Evolutionary conservation across 2,113 vertebrate genomes (phyloP).

Genomic region (Gallinago undulata): DNA sequence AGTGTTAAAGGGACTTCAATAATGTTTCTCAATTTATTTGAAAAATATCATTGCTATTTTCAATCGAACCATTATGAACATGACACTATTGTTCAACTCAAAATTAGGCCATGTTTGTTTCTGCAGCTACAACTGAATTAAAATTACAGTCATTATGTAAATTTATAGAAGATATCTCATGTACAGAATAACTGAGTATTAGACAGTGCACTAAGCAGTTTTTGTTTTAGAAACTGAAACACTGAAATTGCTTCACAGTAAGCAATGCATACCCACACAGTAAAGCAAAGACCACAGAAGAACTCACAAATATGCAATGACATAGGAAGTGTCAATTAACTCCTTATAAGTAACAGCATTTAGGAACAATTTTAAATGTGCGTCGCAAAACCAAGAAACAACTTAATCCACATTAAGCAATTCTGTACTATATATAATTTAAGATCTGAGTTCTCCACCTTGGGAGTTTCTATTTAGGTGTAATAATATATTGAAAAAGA

Average conservation of each 20-base stretch:
- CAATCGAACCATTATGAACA: not conserved
- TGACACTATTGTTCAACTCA: not conserved
- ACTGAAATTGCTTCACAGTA: conserved; percentile 39
- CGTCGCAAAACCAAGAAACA: not conserved
- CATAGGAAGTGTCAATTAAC: conserved; percentile 17
- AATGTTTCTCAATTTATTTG: not conserved
- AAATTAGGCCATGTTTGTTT: not conserved
- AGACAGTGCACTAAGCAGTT: not conserved
- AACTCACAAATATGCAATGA: not conserved
- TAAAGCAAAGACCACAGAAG: conserved; percentile 40
- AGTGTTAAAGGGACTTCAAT: not conserved
- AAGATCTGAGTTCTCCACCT: not conserved
- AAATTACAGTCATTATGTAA: not conserved
- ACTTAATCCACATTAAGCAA: not conserved
- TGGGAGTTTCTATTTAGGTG: not conserved
- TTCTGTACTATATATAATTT: not conserved
- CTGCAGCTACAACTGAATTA: not conserved
- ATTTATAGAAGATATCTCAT: not conserved
- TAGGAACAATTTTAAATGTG: not conserved
- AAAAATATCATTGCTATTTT: not conserved
- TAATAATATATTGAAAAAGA: not conserved
- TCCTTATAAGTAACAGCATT: not conserved
- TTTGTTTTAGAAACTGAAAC: conserved; percentile 29
- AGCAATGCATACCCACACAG: not conserved
- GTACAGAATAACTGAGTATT: conserved; percentile 28